phyloP scores from a whole-genome alignment of 30 jellyfish, hydroid and myxozoan genomes.

The Hydractinia echinata region DNA sequence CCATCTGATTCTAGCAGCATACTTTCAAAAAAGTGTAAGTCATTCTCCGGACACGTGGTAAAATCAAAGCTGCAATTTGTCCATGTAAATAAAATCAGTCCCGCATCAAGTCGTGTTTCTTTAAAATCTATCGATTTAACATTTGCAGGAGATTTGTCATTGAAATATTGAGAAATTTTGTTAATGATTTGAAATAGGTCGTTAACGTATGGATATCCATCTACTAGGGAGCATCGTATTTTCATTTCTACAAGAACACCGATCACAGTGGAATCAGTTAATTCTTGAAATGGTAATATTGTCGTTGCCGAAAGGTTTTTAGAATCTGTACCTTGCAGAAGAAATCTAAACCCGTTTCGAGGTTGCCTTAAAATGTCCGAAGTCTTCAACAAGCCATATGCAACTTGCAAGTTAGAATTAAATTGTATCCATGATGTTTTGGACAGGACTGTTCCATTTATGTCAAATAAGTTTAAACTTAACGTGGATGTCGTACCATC shows the following conservation, averaged over 20 bases:
- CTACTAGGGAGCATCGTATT: neutral
- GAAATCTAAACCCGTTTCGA: slow-evolving; percentile 14
- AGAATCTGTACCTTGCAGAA: slow-evolving; percentile 36
- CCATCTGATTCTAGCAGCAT: neutral
- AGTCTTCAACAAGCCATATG: slow-evolving; percentile 32
- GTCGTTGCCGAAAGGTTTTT: slow-evolving; percentile 34
- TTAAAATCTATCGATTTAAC: neutral
- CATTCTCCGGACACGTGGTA: neutral
- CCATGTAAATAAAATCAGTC: slow-evolving; percentile 1
- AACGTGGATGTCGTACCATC: slow-evolving; percentile 62
- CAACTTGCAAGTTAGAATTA: neutral
- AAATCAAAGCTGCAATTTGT: slow-evolving; percentile 20
- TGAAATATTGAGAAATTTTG: neutral
- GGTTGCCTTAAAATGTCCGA: slow-evolving; percentile 24
- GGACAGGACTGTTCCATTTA: neutral
- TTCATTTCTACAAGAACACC: neutral
- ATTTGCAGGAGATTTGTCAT: neutral
- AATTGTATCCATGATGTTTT: slow-evolving; percentile 42
- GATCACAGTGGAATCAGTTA: neutral
- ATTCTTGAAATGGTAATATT: neutral
- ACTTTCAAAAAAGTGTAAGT: neutral
- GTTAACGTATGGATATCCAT: slow-evolving; percentile 5
- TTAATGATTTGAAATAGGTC: slow-evolving; percentile 23
- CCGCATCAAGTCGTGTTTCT: neutral
- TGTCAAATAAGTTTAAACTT: slow-evolving; percentile 23